Evolutionary conservation across 2,888 invertebrate genomes (phyloP).

Genomic region (Brachycybe producta): DNA sequence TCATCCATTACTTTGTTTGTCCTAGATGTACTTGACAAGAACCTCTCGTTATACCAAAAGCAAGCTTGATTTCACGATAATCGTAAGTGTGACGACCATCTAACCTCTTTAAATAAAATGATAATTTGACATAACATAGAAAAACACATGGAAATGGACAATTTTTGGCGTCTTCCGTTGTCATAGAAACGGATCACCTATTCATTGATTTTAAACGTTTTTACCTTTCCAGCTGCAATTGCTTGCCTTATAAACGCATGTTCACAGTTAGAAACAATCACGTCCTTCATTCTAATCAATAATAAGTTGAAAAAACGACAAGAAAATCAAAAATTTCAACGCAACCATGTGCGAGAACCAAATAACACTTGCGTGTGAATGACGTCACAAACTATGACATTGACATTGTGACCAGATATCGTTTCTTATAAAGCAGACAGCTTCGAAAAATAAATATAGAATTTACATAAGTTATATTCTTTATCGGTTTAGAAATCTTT

Average conservation of each 20-base stretch:
- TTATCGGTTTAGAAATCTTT: no score
- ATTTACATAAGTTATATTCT: no score
- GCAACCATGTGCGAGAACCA: no score
- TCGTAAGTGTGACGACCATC: slow-evolving; percentile 66
- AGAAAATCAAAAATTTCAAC: no score
- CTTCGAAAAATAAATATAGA: no score
- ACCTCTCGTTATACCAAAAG: slow-evolving; percentile 72
- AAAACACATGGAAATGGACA: not conserved
- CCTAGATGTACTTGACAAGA: slow-evolving; percentile 63
- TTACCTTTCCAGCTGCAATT: slow-evolving; percentile 51
- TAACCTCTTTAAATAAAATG: slow-evolving; percentile 48
- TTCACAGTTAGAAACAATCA: slow-evolving; percentile 53
- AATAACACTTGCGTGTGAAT: no score
- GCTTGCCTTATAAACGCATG: slow-evolving; percentile 53
- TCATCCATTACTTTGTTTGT: slow-evolving; percentile 50
- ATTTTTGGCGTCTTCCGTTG: slow-evolving; percentile 14
- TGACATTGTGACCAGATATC: no score
- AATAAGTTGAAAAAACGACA: no score
- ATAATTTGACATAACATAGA: not conserved
- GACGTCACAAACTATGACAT: no score
- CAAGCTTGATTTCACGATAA: slow-evolving; percentile 53
- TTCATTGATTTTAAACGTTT: slow-evolving; percentile 21
- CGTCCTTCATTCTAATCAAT: slow-evolving; percentile 60
- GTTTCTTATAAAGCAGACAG: no score
- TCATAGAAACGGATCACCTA: slow-evolving; percentile 19